phyloP scores from a whole-genome alignment of 2,797 vertebrate genomes.

The Acanthornis magna region DNA sequence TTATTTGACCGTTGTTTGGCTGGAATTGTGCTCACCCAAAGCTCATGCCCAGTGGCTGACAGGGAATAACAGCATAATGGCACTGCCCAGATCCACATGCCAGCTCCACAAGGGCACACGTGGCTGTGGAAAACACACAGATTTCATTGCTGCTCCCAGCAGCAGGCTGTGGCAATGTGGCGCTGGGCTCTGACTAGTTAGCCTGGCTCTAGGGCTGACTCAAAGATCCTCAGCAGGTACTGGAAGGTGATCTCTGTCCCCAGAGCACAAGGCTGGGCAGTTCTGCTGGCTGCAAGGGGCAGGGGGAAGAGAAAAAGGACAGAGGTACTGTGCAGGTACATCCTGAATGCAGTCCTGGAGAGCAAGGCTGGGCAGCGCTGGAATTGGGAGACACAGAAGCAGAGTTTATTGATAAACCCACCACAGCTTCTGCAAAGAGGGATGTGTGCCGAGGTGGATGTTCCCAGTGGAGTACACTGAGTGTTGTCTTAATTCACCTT shows the following conservation, averaged over 20 bases:
- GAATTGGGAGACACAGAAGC: background rate
- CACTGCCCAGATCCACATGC: background rate
- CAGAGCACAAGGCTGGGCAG: background rate
- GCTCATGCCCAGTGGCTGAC: background rate
- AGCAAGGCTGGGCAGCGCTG: background rate
- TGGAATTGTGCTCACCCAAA: background rate
- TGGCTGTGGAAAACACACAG: background rate
- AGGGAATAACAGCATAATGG: background rate
- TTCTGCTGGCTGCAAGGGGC: background rate
- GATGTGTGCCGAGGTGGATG: background rate
- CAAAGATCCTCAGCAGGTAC: background rate
- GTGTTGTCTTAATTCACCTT: background rate
- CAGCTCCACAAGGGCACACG: rapidly evolving
- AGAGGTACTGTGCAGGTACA: background rate
- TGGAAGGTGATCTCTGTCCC: background rate
- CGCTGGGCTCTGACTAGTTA: background rate
- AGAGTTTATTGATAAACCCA: background rate
- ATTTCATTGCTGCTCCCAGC: background rate
- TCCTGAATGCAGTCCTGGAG: background rate
- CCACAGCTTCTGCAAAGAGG: background rate
- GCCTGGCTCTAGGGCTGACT: background rate
- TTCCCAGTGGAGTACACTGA: background rate
- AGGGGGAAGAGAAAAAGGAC: background rate
- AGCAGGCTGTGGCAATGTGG: background rate
- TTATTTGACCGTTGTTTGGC: background rate